A percentile compares a stretch with the other conserved stretches of the same genome.
Conservation (phyloP, 2,113 vertebrate genomes). For the Oncorhynchus gorbuscha region DNA sequence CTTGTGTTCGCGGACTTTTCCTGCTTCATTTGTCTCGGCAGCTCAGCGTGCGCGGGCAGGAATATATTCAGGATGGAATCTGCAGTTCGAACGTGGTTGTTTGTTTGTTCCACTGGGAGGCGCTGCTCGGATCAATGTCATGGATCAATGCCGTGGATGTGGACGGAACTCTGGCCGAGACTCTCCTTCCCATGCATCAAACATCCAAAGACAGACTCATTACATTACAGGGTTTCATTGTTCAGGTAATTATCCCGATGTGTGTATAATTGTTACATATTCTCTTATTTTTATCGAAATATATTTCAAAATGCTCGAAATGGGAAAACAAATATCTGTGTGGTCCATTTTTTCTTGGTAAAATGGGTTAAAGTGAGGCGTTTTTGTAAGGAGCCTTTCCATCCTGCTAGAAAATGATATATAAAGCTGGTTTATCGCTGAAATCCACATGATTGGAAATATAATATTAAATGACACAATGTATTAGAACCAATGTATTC, state of each 20-base stretch:
- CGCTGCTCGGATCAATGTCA: slow-evolving; percentile 99
- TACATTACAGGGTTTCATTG: slow-evolving; percentile 32
- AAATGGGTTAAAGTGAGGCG: neutral
- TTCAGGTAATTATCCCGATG: slow-evolving; percentile 54
- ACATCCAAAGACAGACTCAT: slow-evolving; percentile 34
- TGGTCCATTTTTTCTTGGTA: neutral
- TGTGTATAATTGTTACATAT: neutral
- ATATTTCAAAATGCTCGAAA: neutral
- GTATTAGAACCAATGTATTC: no score
- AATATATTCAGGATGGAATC: slow-evolving; percentile 40
- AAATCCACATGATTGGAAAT: no score
- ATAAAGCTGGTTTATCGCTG: no score
- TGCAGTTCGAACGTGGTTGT: slow-evolving; percentile 3
- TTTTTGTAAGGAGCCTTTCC: no score
- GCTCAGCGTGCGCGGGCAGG: slow-evolving; percentile 45
- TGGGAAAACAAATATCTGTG: neutral
- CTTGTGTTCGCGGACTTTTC: slow-evolving; percentile 65
- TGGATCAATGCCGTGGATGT: slow-evolving; percentile 77
- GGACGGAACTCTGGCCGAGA: slow-evolving; percentile 43
- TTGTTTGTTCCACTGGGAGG: slow-evolving; percentile 85
- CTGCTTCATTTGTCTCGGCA: slow-evolving; percentile 67
- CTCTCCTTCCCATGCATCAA: slow-evolving; percentile 35
- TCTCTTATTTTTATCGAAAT: neutral
- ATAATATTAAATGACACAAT: no score
- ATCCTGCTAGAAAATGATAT: no score